Base-by-base conservation (phyloP, 2,797 vertebrate genomes). In the Cephalopachus bancanus region DNA sequence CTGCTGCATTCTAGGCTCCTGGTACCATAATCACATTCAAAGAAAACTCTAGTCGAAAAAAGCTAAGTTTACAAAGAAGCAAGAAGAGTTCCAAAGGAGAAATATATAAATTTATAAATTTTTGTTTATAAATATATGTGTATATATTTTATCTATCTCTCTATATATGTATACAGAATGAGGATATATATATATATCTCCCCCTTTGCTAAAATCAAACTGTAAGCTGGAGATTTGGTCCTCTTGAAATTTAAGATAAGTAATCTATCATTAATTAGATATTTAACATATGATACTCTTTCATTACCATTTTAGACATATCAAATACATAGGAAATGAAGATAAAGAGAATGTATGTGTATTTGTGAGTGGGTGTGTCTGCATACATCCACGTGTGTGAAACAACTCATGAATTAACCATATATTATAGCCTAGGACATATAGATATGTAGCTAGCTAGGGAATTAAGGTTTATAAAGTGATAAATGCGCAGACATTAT, bases 141-240 rank as follows among this genome's bases (percentile, higher is more conserved):
- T 44, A 44, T 7, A 44, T 44, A 44, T 44, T 44, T 44, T 44
- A 44, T 44, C 44, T 44, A 44, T 44, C 44, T 44, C 44, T 44
- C 44, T 37, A 4, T 44, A 44, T 44, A 44, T 44, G 44, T 44
- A 67, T 49, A 55, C 44, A 44, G 44, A 44, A 5, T 3, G 44
- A 44, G 44, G 44, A 37, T 37, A 37, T 44, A 44, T 14, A 72
- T 57, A 37, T 26, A 83, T n/a, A 88, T 72, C 44, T 81, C 9
- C 24, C 71, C 22, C 53, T 55, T 69, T 89, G 44, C 37, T 86
- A 91, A 96, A 94, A 86, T 72, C 67, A 93, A 94, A 91, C 16
- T 88, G 53, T 88, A 87, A 69, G 16, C 20, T 69, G 44, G 26
- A 94, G 22, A 93, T 69, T 33, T 87, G 16, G 51, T 85, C 51